Percentiles rank a stretch among this genome's conserved stretches.
Conservation (phyloP, 2,888 invertebrate species). For the Amaurobius ferox region DNA sequence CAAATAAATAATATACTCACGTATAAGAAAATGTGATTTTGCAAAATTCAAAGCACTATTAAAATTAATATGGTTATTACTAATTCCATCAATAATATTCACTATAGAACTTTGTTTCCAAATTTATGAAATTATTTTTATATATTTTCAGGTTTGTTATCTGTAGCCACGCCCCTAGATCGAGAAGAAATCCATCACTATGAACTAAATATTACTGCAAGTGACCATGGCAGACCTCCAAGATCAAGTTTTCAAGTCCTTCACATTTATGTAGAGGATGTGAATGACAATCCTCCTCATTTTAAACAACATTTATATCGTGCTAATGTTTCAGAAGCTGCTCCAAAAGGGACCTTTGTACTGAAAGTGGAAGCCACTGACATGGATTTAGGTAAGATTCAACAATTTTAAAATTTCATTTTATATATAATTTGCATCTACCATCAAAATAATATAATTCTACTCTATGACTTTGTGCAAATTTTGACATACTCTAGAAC, state of each 20-base stretch:
- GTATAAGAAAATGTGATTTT: too few species aligned
- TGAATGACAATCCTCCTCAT: constrained; percentile 87
- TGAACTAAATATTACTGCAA: constrained; percentile 88
- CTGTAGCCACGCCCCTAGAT: constrained; percentile 83
- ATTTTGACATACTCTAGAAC: too few species aligned
- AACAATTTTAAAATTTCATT: too few species aligned
- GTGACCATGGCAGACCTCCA: constrained; percentile 88
- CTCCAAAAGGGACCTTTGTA: constrained; percentile 86
- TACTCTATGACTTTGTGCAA: too few species aligned
- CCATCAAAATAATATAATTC: too few species aligned
- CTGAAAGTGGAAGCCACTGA: constrained; percentile 86
- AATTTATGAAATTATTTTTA: too few species aligned
- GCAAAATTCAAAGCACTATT: too few species aligned
- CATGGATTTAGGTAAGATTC: constrained; percentile 84
- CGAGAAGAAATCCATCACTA: constrained; percentile 78
- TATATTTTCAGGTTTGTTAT: constrained; percentile 80
- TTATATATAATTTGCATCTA: too few species aligned
- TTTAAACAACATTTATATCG: constrained; percentile 87
- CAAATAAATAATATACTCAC: too few species aligned
- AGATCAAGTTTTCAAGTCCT: constrained; percentile 83
- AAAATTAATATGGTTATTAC: too few species aligned
- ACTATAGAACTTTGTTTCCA: too few species aligned
- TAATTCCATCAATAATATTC: too few species aligned
- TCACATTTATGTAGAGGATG: constrained; percentile 79
- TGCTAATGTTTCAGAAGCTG: constrained; percentile 87